Percentiles rank a stretch among this genome's conserved stretches.
Conservation (phyloP, 2,797 vertebrate species). For the Chloroceryle amazona region DNA sequence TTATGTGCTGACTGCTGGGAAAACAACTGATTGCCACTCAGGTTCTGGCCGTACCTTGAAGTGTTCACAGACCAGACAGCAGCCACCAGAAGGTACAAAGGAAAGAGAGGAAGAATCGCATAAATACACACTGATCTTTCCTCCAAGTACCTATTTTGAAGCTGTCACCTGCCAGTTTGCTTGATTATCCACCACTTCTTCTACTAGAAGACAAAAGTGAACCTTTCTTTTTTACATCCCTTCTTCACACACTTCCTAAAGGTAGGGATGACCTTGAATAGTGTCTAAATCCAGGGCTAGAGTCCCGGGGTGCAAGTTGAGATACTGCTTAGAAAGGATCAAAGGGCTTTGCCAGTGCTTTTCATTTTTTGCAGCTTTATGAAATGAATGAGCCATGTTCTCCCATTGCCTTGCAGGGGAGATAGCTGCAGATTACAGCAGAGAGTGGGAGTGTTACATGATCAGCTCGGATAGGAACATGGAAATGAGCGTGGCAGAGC, state of each 20-base stretch:
- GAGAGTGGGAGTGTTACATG: background rate
- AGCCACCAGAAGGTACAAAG: background rate
- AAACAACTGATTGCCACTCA: background rate
- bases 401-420: background rate
- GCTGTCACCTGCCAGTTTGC: background rate
- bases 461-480: conserved; percentile 4
- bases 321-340: background rate
- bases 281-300: background rate
- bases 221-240: background rate
- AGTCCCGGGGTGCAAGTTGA: accelerated
- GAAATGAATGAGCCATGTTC: background rate
- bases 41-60: background rate
- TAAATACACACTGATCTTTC: background rate
- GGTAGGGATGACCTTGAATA: background rate
- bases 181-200: background rate
- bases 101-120: background rate
- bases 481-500: conserved; percentile 30
- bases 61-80: background rate
- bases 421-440: background rate
- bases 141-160: background rate
- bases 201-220: background rate
- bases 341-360: background rate
- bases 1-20: background rate
- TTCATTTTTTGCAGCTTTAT: background rate
- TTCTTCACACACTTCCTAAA: background rate